A percentile compares a stretch with the other conserved stretches of the same genome.
phyloP scores from a whole-genome alignment of 2,888 invertebrate genomes.

The Ectemnius lituratus region DNA sequence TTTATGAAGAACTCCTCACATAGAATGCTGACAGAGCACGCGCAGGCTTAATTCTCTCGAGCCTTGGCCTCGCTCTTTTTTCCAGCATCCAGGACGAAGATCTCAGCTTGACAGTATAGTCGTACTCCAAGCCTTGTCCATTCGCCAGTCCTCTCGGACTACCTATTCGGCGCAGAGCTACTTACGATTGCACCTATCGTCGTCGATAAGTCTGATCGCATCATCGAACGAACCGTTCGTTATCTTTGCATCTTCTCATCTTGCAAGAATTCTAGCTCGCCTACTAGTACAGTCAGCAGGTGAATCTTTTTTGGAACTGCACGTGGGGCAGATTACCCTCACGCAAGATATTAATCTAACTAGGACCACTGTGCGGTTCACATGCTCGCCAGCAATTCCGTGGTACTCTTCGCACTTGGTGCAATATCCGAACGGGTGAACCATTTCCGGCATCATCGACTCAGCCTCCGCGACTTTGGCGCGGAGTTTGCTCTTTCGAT shows the following conservation, averaged over 20 bases:
- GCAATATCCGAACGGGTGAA: too few relatives aligned
- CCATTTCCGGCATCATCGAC: too few relatives aligned
- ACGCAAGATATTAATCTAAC: not conserved
- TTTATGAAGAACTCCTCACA: slow-evolving; percentile 24
- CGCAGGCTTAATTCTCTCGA: too few relatives aligned
- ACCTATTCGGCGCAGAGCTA: not conserved
- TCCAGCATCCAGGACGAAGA: too few relatives aligned
- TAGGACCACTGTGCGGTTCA: not conserved
- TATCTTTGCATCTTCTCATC: slow-evolving; percentile 22
- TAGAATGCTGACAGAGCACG: not conserved
- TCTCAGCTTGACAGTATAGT: too few relatives aligned
- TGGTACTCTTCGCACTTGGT: too few relatives aligned
- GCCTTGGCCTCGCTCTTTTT: too few relatives aligned
- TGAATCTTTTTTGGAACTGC: not conserved
- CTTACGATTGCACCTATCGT: slow-evolving; percentile 1
- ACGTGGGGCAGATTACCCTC: not conserved
- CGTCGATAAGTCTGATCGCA: not conserved
- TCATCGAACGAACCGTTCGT: not conserved
- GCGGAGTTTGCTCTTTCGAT: too few relatives aligned
- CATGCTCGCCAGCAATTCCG: not conserved
- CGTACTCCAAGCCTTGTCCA: too few relatives aligned
- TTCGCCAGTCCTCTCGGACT: too few relatives aligned
- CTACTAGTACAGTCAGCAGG: slow-evolving; percentile 5
- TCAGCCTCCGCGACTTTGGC: too few relatives aligned
- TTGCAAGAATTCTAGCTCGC: slow-evolving; percentile 14